Conservation (phyloP, 2,797 vertebrate species). For the Columba guinea region DNA sequence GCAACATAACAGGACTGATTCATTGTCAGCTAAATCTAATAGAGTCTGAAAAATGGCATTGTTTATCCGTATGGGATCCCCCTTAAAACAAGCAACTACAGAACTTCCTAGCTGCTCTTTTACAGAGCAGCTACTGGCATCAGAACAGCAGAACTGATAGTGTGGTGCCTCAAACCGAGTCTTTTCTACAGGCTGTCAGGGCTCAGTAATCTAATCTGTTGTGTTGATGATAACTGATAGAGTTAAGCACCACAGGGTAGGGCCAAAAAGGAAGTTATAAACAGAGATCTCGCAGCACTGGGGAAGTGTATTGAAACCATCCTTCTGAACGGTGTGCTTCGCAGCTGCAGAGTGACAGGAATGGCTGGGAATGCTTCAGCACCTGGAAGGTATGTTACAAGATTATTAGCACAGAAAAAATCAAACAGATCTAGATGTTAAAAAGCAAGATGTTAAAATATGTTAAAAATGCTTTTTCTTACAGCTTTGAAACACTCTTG, state of each 20-base stretch:
- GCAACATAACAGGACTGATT: neutral
- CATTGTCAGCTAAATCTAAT: neutral
- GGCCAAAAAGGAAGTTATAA: neutral
- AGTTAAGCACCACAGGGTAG: neutral
- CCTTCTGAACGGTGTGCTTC: neutral
- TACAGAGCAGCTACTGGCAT: neutral
- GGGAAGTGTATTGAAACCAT: neutral
- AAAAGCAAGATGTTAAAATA: neutral
- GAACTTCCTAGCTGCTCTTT: neutral
- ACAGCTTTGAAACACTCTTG: neutral
- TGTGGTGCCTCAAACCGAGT: neutral
- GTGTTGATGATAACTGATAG: neutral
- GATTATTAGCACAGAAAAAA: neutral
- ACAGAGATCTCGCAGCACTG: neutral
- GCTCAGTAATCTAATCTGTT: neutral
- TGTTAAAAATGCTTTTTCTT: neutral
- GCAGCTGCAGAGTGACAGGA: neutral
- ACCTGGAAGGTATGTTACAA: neutral
- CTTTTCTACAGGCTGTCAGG: neutral
- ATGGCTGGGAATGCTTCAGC: neutral
- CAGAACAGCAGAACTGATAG: neutral
- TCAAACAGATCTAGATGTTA: neutral
- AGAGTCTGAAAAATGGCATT: fast-evolving
- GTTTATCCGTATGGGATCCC: neutral
- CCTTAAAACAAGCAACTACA: neutral